Conservation (phyloP, 2,797 vertebrate species). For the Nannoperca obscura region DNA sequence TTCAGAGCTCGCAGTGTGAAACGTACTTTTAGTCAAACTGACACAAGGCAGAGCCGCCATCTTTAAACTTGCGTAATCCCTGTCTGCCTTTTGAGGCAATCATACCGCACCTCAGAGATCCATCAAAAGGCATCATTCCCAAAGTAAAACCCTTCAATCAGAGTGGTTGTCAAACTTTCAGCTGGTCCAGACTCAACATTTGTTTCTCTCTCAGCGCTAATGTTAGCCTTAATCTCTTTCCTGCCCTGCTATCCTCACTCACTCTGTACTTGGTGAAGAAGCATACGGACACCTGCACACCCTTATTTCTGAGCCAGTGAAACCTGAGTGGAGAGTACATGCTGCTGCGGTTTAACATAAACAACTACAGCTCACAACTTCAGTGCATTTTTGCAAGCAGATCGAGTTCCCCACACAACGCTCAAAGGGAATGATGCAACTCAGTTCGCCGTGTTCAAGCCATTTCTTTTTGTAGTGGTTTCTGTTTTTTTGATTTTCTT, state of each 20-base stretch:
- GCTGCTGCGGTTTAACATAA: conserved; percentile 71
- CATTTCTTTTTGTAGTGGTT: conserved; percentile 80
- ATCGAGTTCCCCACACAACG: conserved; percentile 67
- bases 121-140: conserved; percentile 81
- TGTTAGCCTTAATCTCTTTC: conserved; percentile 87
- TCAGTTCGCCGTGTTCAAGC: conserved; percentile 81
- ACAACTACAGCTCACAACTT: conserved; percentile 74
- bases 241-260: conserved; percentile 79
- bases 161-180: conserved; percentile 76
- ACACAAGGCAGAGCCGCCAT: conserved; percentile 79
- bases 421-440: conserved; percentile 84
- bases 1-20: conserved; percentile 66
- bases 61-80: conserved; percentile 72
- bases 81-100: conserved; percentile 78
- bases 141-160: conserved; percentile 78
- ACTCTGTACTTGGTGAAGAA: conserved; percentile 82
- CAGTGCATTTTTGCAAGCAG: conserved; percentile 72
- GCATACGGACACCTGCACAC: conserved; percentile 83
- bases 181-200: conserved; percentile 74
- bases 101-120: conserved; percentile 81
- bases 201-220: conserved; percentile 84
- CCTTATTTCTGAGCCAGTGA: conserved; percentile 87
- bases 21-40: conserved; percentile 80
- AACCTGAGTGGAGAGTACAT: conserved; percentile 78
- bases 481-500: conserved; percentile 53